A percentile compares a stretch with the other conserved stretches of the same genome.
phyloP scores from a whole-genome alignment of 2,888 invertebrate genomes.

The Heliconius charithonia region DNA sequence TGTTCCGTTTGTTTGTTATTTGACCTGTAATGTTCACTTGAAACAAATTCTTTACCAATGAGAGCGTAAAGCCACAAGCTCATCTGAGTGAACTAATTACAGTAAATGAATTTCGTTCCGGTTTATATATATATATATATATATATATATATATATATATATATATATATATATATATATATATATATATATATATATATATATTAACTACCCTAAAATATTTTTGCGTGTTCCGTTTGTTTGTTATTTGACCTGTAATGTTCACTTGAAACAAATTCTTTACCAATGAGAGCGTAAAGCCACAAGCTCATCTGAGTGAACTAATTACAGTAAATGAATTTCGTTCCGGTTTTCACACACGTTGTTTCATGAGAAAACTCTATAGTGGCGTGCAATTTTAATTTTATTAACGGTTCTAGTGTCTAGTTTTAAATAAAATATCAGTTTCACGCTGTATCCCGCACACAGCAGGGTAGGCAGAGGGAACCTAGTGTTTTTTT shows the following conservation, averaged over 20 bases:
- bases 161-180: no score
- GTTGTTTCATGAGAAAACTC: conserved; percentile 8
- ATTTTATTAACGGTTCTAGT: conserved; percentile 5
- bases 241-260: conserved; percentile 4
- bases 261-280: neutral
- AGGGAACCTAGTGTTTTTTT: no score
- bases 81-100: conserved; percentile 10
- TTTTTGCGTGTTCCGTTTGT: neutral
- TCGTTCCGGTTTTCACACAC: neutral
- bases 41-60: conserved; percentile 1
- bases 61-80: neutral
- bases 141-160: no score
- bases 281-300: neutral
- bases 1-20: conserved; percentile 1
- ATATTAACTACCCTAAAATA: neutral
- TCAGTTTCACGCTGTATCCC: no score
- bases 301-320: conserved; percentile 7
- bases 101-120: conserved; percentile 5
- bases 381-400: neutral
- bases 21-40: neutral
- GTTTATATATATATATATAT: no score
- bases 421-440: no score
- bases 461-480: no score
- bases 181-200: no score
- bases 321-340: conserved; percentile 6